Evolutionary conservation across 2,113 vertebrate genomes (phyloP).

Genomic region (Oplegnathus fasciatus): DNA sequence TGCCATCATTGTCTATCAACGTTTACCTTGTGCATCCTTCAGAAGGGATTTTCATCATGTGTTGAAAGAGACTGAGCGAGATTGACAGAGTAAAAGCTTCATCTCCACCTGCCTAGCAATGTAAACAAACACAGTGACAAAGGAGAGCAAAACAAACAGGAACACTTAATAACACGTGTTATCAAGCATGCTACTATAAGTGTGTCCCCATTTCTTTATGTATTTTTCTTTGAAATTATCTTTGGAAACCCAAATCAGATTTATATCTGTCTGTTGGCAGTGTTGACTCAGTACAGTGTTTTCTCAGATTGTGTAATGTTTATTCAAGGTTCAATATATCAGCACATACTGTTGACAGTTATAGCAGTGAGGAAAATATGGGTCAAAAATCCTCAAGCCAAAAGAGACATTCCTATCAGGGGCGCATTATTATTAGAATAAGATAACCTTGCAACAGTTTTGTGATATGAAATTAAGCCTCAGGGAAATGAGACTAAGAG

Average conservation of each 20-base stretch:
- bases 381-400: constrained; percentile 18
- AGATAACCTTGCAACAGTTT: constrained; percentile 3
- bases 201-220: background rate
- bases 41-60: constrained; percentile 32
- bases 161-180: constrained; percentile 18
- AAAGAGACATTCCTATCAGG: background rate
- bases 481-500: background rate
- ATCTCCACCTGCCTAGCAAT: constrained; percentile 60
- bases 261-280: constrained; percentile 13
- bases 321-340: constrained; percentile 15
- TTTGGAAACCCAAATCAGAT: constrained; percentile 18
- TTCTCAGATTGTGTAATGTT: constrained; percentile 28
- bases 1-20: constrained; percentile 38
- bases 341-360: constrained; percentile 38
- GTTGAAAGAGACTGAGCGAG: constrained; percentile 23
- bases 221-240: constrained; percentile 15
- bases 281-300: background rate
- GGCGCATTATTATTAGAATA: background rate
- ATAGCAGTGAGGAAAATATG: background rate
- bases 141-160: constrained; percentile 43
- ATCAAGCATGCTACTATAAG: constrained; percentile 1
- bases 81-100: constrained; percentile 15
- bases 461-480: background rate
- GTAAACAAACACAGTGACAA: constrained; percentile 64
- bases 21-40: constrained; percentile 15